Base-by-base conservation (phyloP, 2,797 vertebrate species). In the Microctenopoma lineatum region DNA sequence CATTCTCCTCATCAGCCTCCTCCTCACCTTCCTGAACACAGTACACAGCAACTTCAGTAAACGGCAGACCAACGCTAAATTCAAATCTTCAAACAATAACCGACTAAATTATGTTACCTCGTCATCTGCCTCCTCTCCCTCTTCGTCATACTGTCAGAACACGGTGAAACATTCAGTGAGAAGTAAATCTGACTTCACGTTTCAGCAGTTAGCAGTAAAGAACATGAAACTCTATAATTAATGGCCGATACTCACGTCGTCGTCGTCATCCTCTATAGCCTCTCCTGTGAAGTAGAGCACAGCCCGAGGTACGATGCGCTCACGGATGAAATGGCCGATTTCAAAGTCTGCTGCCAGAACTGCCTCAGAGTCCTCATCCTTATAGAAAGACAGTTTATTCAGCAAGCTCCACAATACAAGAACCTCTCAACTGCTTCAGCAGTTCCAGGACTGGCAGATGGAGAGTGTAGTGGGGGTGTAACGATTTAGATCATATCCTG, bases 281-380 rank as follows among this genome's bases (percentile, higher is more conserved):
- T 99, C 98, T 76, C 97, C 98, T 54, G 98, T 99, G 87, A 99
- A 99, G 91, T 99, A 99, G 32, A 99, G 93, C 72, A 99, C 97
- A 3, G 98, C 97, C 78, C 96, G 94, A 16, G 98, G 97, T 11
- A 99, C 96, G 67, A 99, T 98, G 29, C 96, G 96, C 71, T 99
- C 97, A 15, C 97, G 96, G 85, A 99, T 93, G 91, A 99, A 99
- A 83, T 99, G 98, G 56, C 98, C 97, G 21, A 98, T 98, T 92
- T 99, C 98, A 73, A 99, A 98, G 87, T 99, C 98, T 39, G 97
- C 97, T 56, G 98, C 96, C 53, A 99, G 94, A 67, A 99, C 93
- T 0, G 96, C 98, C 92, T 99, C 98, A 0, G 96, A 94, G 88
- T 98, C 98, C 87, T 99, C 98, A 48, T 99, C 98, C 98, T 98